Base-by-base conservation (phyloP, 2,888 invertebrate genomes). In the Agriopis marginaria region DNA sequence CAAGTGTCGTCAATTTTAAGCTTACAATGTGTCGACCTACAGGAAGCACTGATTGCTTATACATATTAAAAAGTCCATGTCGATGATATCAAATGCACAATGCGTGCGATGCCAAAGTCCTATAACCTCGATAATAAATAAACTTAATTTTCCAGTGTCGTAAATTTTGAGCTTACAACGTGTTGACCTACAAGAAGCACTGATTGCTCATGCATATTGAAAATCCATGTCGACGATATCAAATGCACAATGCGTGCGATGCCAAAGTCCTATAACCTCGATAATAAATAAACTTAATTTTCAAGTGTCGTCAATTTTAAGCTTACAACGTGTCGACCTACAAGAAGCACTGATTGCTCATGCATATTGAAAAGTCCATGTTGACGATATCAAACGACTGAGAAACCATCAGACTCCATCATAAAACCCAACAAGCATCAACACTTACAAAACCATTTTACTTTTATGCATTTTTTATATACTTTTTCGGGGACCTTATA, bases 361-460 rank as follows among this genome's bases (percentile, higher is more conserved):
- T 50, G 56, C 45, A 58, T 45, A 45, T 45, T 56, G n/a, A 58
- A 56, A 47, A 47, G 11, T 39, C 44, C 7, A 45, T 32, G 7
- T 47, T 32, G 5, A 2, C 45, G 8, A 45, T n/a, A 8, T 12
- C 7, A 47, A 58, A 58, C 8, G 32, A 45, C 45, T 32, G 32
- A 58, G n/a, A 58, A 17, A n/a, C 45, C 45, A 58, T 58, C 45
- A 45, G 23, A 45, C 17, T 47, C 68, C 68, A 70, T 72, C 63
- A 74, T 73, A 66, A 67, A 53, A 49, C 8, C 64, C 65, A 64
- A 54, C 58, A 60, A 63, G 39, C 55, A 64, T 60, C 65, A 61
- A 51, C 63, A 71, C 56, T 66, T 72, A 66, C 66, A 59, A 49
- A 56, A 66, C 53, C 65, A 61, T 59, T 70, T 65, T 44, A 63